These are phyloP conservation scores for Drosophila sechellia DNA, from an alignment of 1,140 invertebrate species.

Conservation along the genomic window DNA sequence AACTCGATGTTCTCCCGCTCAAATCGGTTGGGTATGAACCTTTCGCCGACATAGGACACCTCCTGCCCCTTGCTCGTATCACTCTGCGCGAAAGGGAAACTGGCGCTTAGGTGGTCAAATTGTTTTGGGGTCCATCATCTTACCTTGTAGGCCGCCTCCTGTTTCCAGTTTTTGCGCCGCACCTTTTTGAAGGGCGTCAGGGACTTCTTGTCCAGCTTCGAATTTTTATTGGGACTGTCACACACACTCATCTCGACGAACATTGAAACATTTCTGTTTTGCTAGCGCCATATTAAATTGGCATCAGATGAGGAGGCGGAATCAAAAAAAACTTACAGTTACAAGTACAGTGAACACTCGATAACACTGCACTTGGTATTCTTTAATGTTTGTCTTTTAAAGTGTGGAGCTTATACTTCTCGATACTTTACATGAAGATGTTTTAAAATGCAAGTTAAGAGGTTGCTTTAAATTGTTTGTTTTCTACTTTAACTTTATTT, in stretches of 20 bases:
- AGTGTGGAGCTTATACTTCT: neutral
- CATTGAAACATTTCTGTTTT: conserved; percentile 10
- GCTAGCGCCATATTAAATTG: conserved; percentile 24
- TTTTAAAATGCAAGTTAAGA: too few relatives aligned
- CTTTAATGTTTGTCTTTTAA: neutral
- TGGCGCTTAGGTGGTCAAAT: neutral
- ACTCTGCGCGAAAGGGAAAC: conserved; percentile 11
- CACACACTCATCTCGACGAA: conserved; percentile 64
- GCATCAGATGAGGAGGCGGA: neutral
- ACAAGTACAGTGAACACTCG: neutral
- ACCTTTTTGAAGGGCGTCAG: conserved; percentile 47
- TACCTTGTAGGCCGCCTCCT: conserved; percentile 60
- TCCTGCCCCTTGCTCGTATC: conserved; percentile 2
- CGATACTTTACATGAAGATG: too few relatives aligned
- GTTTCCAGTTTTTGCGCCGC: conserved; percentile 53
- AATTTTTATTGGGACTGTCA: conserved; percentile 54
- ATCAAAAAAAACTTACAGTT: conserved; percentile 28
- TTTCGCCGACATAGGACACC: conserved; percentile 51
- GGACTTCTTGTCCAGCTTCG: conserved; percentile 48
- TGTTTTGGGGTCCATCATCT: too few relatives aligned
- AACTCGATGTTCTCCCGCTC: conserved; percentile 35
- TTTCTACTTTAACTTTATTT: too few relatives aligned
- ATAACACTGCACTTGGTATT: neutral
- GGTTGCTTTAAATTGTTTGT: neutral
- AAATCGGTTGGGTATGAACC: conserved; percentile 77